phyloP scores from a whole-genome alignment of 2,797 vertebrate genomes.

The Siniperca scherzeri region DNA sequence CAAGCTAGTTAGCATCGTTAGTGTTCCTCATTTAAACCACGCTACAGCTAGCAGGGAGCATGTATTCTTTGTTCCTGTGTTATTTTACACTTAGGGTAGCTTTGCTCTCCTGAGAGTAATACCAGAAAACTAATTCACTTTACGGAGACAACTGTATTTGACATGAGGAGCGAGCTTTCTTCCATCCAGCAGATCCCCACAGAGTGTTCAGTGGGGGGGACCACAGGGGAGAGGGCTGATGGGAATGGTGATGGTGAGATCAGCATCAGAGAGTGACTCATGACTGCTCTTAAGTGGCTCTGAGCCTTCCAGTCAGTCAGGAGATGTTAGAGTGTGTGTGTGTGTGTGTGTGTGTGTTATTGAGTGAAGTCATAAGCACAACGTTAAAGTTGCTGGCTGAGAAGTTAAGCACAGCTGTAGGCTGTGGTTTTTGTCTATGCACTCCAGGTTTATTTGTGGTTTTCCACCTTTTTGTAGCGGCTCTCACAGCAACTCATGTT shows the following conservation, averaged over 20 bases:
- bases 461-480: constrained; percentile 23
- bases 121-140: constrained; percentile 54
- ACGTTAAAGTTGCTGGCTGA: constrained; percentile 25
- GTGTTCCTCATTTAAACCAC: constrained; percentile 24
- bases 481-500: not conserved
- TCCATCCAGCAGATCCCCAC: constrained; percentile 45
- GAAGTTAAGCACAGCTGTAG: constrained; percentile 36
- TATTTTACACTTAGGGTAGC: constrained; percentile 45
- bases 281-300: constrained; percentile 65
- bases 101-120: constrained; percentile 46
- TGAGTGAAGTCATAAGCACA: constrained; percentile 28
- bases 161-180: constrained; percentile 48
- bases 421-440: constrained; percentile 17
- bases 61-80: constrained; percentile 32
- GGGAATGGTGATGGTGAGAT: constrained; percentile 77
- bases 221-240: constrained; percentile 64
- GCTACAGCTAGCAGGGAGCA: not conserved
- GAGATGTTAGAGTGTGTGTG: constrained; percentile 29
- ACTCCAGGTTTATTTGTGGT: constrained; percentile 24
- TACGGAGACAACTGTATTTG: constrained; percentile 46
- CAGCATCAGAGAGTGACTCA: constrained; percentile 74
- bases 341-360: constrained; percentile 10
- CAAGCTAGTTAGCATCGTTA: constrained; percentile 8
- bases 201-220: constrained; percentile 33
- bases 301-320: constrained; percentile 69